Percentiles rank a stretch among this genome's conserved stretches.
Evolutionary conservation across 37 sponge, comb jelly and placozoan genomes (phyloP).

Genomic region (Geodia barretti): DNA sequence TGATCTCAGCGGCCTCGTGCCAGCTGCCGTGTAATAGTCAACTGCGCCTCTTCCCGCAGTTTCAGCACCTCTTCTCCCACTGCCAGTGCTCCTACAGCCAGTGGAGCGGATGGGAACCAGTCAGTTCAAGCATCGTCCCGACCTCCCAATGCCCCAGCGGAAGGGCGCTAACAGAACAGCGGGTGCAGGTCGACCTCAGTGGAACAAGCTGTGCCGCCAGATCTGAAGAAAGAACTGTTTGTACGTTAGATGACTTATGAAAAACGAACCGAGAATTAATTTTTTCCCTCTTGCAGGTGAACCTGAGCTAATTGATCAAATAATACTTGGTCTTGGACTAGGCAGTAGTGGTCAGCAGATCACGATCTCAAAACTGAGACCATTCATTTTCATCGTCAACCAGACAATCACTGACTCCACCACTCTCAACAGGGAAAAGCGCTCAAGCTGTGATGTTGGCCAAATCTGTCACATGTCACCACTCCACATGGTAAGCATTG

Average conservation of each 20-base stretch:
- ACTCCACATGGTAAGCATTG: too few relatives aligned
- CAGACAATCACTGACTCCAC: too few relatives aligned
- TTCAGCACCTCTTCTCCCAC: neutral
- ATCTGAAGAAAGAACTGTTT: too few relatives aligned
- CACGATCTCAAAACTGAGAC: too few relatives aligned
- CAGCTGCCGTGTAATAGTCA: neutral
- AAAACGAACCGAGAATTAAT: too few relatives aligned
- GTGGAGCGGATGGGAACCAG: neutral
- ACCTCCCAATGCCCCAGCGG: neutral
- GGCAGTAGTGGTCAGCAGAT: neutral
- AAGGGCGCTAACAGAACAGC: neutral
- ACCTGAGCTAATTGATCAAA: neutral
- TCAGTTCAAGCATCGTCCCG: neutral
- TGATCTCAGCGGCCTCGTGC: neutral
- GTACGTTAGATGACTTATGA: too few relatives aligned
- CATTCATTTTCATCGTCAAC: too few relatives aligned
- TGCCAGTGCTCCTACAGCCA: neutral
- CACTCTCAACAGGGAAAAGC: too few relatives aligned
- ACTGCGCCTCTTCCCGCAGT: slow-evolving; percentile 2
- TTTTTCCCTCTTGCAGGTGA: neutral
- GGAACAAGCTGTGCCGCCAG: too few relatives aligned
- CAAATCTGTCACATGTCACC: too few relatives aligned
- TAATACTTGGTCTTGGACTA: neutral
- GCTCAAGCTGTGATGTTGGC: too few relatives aligned
- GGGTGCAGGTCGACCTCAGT: neutral